Evolutionary conservation across 92 coral and sea anemone species (phyloP), one percentile per base, ranked within the genome.

Genomic region (Porites rus): DNA sequence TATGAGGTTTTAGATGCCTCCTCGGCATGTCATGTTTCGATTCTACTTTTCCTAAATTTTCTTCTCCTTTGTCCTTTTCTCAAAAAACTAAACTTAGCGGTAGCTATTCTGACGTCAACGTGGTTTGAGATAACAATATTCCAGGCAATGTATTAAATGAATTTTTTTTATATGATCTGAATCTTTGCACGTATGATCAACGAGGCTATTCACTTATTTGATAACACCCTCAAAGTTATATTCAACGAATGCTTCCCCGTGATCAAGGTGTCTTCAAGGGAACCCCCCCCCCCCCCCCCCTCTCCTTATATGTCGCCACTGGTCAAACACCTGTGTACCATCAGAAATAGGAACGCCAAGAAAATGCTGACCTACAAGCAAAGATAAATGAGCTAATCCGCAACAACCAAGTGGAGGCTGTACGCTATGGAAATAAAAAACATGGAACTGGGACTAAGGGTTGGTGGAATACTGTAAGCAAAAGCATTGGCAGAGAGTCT

Each of bases 401-500:
- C 43, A 51, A 78, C 62, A 91, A 88, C 68, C 90, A 38, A 38
- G 31, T 28, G 46, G 6, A 38, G 5, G 46, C 46, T 28, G 31
- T 28, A 28, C 31, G 31, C 3, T 1, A 28, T 28, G 31, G 46
- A 38, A 38, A 38, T 4, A 38, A 0, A 3, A 38, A 38, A 73
- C 51, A 52, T 67, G 58, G 38, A 69, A 90, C 77, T 50, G 90
- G 88, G 58, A 80, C 78, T 0, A 86, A 89, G 76, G 87, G 56
- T 38, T 89, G 95, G 93, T 92, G 95, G 93, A 82, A 92, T 71
- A 86, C 84, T 10, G 82, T 79, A 20, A 89, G 89, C 76, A 89
- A 71, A 75, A 92, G 86, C 60, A 86, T 87, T 38, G 89, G 87
- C 12, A 92, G 93, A 76, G 87, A 81, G 70, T 59, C 82, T 74